Base-by-base conservation (phyloP, 2,113 vertebrate genomes). In the Colistium nudipinnis region DNA sequence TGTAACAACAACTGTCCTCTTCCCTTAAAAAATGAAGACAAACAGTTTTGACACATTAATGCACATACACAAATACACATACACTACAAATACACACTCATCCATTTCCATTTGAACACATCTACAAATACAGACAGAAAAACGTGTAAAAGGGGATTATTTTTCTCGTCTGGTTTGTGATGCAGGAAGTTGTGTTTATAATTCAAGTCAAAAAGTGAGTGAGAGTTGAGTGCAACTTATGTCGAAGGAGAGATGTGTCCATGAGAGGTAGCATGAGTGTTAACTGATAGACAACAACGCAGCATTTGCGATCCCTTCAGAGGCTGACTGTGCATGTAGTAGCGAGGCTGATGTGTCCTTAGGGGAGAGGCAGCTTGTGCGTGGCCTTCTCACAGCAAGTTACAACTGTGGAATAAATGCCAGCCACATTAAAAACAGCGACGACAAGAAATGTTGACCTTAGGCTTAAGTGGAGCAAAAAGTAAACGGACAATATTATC, bases 291-390 rank as follows among this genome's bases (percentile, higher is more conserved):
- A 55, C 35, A 53, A 52, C 38, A 49, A 65, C 55, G 28, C 36
- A 75, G 31, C 27, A 48, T 82, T 63, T 59, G 28, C 13, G 14
- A 52, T 39, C 36, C 49, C 25, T 4, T 31, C 38, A 54, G 62
- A 68, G 25, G 44, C 75, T 66, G 52, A 66, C 78, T 66, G 68
- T 80, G 81, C 74, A 71, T 81, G 67, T 74, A 73, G 74, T 62
- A 38, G 22, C 30, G 35, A 39, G 39, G 66, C 48, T 71, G 64
- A 81, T 76, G 74, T 33, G 51, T 78, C 70, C 56, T 56, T 35
- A 22, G 67, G 71, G 74, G 38, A 7, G 3, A 13, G 20, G 44
- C 43, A 45, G 70, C 53, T 51, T 51, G 61, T 64, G 27, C 38
- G 25, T 19, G 25, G 51, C 45, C 30, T 44, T 36, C 54, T 62